These are phyloP conservation scores for Petrophora chlorosata DNA, from an alignment of 2,888 invertebrate species.

Conservation along the genomic window DNA sequence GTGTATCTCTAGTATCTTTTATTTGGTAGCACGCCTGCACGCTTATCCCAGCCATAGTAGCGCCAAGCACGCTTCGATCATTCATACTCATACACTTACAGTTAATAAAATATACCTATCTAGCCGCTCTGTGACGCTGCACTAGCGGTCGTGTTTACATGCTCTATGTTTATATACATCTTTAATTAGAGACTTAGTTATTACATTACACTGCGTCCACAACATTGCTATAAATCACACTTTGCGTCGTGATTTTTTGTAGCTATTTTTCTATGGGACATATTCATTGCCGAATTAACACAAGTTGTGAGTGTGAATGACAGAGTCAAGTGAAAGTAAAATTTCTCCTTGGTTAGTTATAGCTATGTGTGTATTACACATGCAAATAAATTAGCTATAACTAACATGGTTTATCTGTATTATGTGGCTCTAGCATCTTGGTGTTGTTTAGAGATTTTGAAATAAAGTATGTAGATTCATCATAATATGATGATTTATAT, in stretches of 20 bases:
- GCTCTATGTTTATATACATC: conserved; percentile 2
- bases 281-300: too few species aligned
- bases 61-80: conserved; percentile 1
- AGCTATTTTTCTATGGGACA: background rate
- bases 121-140: conserved; percentile 8
- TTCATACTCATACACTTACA: conserved; percentile 4
- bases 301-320: too few species aligned
- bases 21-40: conserved; percentile 4
- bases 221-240: background rate
- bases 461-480: too few species aligned
- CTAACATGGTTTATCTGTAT: too few species aligned
- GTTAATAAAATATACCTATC: background rate
- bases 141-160: conserved; percentile 15
- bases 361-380: too few species aligned
- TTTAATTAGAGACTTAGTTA: conserved; percentile 5
- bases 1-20: conserved; percentile 9
- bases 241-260: background rate
- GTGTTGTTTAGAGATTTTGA: too few species aligned
- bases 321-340: conserved; percentile 34
- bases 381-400: too few species aligned
- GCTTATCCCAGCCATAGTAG: background rate
- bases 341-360: conserved; percentile 23
- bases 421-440: too few species aligned
- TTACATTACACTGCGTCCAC: background rate
- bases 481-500: too few species aligned